Evolutionary conservation across 1,140 invertebrate genomes (phyloP), one percentile per base, ranked within the genome.

Genomic region (Holcopasites calliopsidis): DNA sequence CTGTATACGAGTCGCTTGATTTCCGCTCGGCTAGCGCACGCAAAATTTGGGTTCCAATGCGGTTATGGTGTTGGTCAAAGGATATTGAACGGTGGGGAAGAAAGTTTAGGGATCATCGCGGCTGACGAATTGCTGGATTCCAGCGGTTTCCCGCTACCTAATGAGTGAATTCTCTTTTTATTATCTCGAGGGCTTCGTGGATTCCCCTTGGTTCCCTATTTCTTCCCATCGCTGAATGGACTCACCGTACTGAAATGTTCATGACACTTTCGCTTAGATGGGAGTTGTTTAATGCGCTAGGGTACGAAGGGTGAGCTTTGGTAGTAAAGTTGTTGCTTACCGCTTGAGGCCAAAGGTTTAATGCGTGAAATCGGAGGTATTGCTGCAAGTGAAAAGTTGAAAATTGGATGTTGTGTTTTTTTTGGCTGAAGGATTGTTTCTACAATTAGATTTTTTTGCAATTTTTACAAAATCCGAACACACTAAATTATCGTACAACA

Each of bases 101-200:
- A 47, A 47, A 18, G 13, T 3, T n/a, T n/a, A n/a, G 44, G 44
- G n/a, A 47, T 18, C 44, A n/a, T 47, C 16, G n/a, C 44, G n/a
- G 16, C 23, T 21, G 47, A 50, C 47, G 47, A 50, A n/a, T 50
- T 50, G n/a, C n/a, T 21, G n/a, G 47, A 50, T 50, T 50, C n/a
- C 8, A 21, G 47, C 7, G n/a, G 47, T 50, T 50, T 21, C 47
- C n/a, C 16, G 47, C 47, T 8, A n/a, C n/a, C 47, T 50, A 50
- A 50, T 21, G 18, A 21, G 47, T 21, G 47, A 21, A 50, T 50
- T 50, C 23, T 21, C 55, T 58, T 58, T 58, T 58, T 58, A 58
- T 60, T 60, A 60, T 7, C 35, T 40, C 11, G 11, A 40, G n/a
- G 21, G 10, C 23, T 60, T 60, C 23, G 18, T 13, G 33, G 35